Base-by-base conservation (phyloP, 92 coral and sea anemone species). In the Parazoanthus atlanticus region DNA sequence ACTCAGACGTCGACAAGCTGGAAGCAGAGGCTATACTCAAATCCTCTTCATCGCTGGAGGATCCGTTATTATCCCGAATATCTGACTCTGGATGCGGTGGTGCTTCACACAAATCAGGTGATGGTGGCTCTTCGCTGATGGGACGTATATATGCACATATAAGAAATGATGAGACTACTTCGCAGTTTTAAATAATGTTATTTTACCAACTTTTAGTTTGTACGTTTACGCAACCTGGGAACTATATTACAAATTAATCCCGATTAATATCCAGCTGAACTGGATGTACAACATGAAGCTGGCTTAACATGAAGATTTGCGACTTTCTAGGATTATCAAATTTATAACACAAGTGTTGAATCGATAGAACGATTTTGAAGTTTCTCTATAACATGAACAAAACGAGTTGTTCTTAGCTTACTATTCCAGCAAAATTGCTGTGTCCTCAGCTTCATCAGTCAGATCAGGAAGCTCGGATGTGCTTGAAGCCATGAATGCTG, bases 1-100 rank as follows among this genome's bases (percentile, higher is more conserved):
- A 87, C 25, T 87, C 49, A 34, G 84, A 87, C 65, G 90, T 87
- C 65, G 90, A 78, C 84, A 87, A 76, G 65, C 78, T 87, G 84
- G 90, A 87, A 87, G 72, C 72, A 66, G 72, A 66, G 72, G 72
- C 72, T 66, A 66, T 66, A 66, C 76, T 61, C 75, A 74, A 32
- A 64, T 52, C 46, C 73, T 82, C 75, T 34, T 61, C 76, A 82
- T 34, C 86, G 73, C 86, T 61, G 46, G 54, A 64, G 46, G 73
- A 64, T 47, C 76, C 72, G 72, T 66, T 66, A 66, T 66, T 66
- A 64, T 64, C 71, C 71, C 71, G 71, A 64, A 64, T 61, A 71
- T 64, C 75, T 56, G 76, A 29, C 46, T 82, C 86, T 43, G 73
- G 73, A 43, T 32, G 65, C 86, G 41, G 54, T 82, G 40, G 65